Evolutionary conservation across 1,140 invertebrate genomes (phyloP).

Genomic region (Ostrea edulis): DNA sequence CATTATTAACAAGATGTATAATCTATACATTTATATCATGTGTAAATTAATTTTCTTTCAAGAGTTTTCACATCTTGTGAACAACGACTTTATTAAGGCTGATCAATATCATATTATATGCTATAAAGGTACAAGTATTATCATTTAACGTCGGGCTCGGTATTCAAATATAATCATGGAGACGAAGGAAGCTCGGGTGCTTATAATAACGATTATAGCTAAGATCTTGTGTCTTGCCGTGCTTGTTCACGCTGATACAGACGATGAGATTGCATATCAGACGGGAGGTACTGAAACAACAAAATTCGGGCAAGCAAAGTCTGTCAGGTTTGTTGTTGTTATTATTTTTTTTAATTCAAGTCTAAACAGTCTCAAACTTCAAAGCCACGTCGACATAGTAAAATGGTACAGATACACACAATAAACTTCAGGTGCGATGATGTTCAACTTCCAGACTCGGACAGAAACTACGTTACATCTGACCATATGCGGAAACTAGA

Average conservation of each 20-base stretch:
- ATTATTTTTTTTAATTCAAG: neutral
- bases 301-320: conserved; percentile 50
- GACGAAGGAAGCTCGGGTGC: neutral
- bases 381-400: conserved; percentile 22
- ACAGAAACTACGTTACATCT: too few relatives aligned
- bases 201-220: neutral
- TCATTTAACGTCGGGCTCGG: neutral
- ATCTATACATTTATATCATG: too few relatives aligned
- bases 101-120: too few relatives aligned
- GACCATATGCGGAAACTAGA: too few relatives aligned
- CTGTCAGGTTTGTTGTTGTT: conserved; percentile 32
- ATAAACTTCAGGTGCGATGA: too few relatives aligned
- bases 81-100: too few relatives aligned
- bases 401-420: too few relatives aligned
- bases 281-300: neutral
- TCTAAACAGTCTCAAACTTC: neutral
- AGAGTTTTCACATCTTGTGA: too few relatives aligned
- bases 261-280: neutral
- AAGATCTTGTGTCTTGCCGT: neutral
- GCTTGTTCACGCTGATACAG: neutral
- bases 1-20: too few relatives aligned
- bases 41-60: too few relatives aligned
- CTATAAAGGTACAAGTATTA: too few relatives aligned
- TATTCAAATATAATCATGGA: conserved; percentile 15
- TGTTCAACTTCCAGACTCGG: too few relatives aligned